Evolutionary conservation across 2,113 vertebrate species (phyloP).

Genomic region (Actenoides lindsayi): DNA sequence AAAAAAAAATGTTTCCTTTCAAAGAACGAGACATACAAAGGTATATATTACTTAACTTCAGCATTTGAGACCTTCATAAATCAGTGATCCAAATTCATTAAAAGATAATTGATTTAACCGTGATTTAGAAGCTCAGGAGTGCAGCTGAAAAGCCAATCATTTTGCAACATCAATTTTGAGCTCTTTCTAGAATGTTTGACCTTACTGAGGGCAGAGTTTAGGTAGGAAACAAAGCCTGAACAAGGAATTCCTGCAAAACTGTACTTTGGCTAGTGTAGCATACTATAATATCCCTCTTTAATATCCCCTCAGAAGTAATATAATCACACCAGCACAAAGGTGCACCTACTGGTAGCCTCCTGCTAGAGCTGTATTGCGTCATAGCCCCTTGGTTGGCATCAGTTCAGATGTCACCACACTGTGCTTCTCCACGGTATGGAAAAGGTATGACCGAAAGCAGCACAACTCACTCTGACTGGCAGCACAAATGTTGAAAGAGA

Average conservation of each 20-base stretch:
- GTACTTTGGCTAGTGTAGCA: background rate
- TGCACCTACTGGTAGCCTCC: background rate
- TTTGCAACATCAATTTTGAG: background rate
- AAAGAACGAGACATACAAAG: background rate
- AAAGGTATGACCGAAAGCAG: background rate
- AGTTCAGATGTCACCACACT: background rate
- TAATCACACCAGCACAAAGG: background rate
- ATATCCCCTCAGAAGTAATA: background rate
- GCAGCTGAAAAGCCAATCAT: background rate
- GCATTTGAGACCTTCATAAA: background rate
- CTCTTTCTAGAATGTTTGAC: background rate
- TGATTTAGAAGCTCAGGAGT: background rate
- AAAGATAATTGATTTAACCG: background rate
- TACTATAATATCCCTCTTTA: background rate
- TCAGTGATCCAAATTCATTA: background rate
- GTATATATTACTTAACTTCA: background rate
- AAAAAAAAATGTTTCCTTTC: background rate
- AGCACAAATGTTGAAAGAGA: background rate
- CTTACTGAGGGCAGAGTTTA: background rate
- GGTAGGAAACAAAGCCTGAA: background rate
- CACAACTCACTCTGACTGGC: background rate
- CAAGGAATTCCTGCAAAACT: background rate
- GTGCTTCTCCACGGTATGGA: accelerated
- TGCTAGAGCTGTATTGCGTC: background rate
- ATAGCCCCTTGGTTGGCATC: background rate